Evolutionary conservation across 2,888 invertebrate species (phyloP).

Genomic region (Melipona bicolor): DNA sequence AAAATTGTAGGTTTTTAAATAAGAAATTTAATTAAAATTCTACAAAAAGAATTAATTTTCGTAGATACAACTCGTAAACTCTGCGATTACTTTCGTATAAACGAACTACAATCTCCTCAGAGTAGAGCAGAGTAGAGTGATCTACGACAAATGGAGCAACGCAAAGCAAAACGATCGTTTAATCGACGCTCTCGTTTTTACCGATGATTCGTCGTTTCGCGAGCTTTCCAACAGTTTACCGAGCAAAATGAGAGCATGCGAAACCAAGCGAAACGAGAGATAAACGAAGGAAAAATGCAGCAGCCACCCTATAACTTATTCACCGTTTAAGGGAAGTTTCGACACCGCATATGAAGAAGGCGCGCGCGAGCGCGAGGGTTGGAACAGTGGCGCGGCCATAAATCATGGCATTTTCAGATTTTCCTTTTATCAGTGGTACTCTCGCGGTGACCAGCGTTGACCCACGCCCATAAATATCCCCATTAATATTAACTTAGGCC

Average conservation of each 20-base stretch:
- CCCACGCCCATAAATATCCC: constrained; percentile 83
- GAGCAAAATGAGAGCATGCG: background rate
- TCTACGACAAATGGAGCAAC: constrained; percentile 48
- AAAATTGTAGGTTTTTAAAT: no score
- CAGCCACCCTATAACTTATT: constrained; percentile 77
- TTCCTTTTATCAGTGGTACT: constrained; percentile 81
- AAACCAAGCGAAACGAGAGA: background rate
- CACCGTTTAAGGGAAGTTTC: constrained; percentile 75
- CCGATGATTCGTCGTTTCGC: constrained; percentile 26
- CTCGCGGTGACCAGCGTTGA: constrained; percentile 74
- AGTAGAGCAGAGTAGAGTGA: background rate
- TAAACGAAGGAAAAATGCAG: constrained; percentile 53
- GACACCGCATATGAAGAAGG: constrained; percentile 48
- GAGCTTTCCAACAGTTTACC: background rate
- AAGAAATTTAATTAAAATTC: no score
- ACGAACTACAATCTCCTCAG: background rate
- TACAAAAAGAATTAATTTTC: background rate
- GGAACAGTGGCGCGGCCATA: constrained; percentile 69
- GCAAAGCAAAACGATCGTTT: constrained; percentile 49
- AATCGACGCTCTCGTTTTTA: constrained; percentile 51
- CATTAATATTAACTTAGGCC: constrained; percentile 84
- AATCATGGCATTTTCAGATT: constrained; percentile 83
- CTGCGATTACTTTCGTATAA: background rate
- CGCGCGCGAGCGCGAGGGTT: background rate
- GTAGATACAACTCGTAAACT: background rate